A percentile compares a stretch with the other conserved stretches of the same genome.
Conservation (phyloP, 2,113 vertebrate genomes). For the Protobothrops flavoviridis region DNA sequence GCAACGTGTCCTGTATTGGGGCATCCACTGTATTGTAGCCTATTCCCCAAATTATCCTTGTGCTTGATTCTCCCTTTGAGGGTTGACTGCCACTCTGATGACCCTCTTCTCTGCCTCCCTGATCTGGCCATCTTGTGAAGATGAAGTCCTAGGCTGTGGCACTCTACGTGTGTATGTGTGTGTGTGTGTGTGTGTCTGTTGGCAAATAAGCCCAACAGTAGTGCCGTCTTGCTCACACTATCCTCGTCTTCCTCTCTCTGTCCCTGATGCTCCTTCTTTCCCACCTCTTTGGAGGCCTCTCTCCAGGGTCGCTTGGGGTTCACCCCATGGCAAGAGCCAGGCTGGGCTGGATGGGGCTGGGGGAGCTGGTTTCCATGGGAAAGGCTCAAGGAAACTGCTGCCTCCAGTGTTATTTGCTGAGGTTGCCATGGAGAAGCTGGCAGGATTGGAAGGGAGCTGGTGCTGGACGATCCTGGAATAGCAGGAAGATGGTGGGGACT, state of each 20-base stretch:
- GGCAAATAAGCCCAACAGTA: neutral
- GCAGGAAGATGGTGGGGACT: neutral
- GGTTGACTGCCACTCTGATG: neutral
- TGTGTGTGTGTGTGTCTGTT: neutral
- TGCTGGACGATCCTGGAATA: neutral
- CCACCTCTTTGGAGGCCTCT: too few relatives aligned
- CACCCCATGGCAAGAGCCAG: neutral
- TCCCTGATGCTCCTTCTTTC: neutral
- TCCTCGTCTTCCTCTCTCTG: neutral
- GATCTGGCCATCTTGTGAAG: neutral
- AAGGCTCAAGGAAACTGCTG: neutral
- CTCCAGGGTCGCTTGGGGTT: neutral
- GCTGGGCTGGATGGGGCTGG: neutral
- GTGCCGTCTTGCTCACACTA: neutral
- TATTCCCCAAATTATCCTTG: neutral
- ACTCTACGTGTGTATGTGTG: rapidly evolving
- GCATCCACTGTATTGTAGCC: neutral
- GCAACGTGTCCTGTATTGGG: neutral
- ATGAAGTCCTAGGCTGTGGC: neutral
- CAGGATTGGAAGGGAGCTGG: neutral
- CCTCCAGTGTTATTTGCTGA: neutral
- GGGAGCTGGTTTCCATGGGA: neutral
- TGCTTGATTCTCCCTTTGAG: neutral
- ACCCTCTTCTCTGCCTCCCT: neutral
- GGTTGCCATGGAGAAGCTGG: constrained; percentile 19